Percentiles rank a stretch among this genome's conserved stretches.
Evolutionary conservation across 2,797 vertebrate genomes (phyloP).

Genomic region (Aphelocoma californica): DNA sequence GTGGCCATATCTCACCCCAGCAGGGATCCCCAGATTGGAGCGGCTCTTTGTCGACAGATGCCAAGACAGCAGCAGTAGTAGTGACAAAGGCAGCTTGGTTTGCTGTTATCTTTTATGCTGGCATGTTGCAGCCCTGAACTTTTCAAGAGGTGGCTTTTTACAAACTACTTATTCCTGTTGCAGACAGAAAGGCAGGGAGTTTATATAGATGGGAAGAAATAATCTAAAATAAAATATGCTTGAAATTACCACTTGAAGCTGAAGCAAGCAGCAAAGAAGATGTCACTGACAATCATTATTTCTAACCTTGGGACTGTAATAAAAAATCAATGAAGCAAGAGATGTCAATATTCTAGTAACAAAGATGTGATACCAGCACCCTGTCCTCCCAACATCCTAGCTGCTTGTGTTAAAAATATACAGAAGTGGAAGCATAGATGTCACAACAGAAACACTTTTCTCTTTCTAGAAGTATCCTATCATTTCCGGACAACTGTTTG

Average conservation of each 20-base stretch:
- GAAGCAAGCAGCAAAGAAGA: conserved; percentile 80
- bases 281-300: conserved; percentile 79
- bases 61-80: conserved; percentile 75
- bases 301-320: conserved; percentile 85
- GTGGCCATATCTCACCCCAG: conserved; percentile 81
- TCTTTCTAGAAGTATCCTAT: neutral
- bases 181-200: neutral
- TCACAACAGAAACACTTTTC: neutral
- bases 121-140: conserved; percentile 67
- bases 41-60: conserved; percentile 83
- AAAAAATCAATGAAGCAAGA: conserved; percentile 91
- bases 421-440: neutral
- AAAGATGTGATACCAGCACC: conserved; percentile 64
- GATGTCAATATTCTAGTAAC: conserved; percentile 84
- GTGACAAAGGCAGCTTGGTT: conserved; percentile 69
- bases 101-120: conserved; percentile 77
- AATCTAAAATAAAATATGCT: conserved; percentile 71
- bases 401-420: neutral
- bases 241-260: conserved; percentile 76
- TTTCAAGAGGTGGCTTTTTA: conserved; percentile 60
- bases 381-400: neutral
- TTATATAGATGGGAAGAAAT: neutral
- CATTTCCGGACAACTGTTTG: neutral
- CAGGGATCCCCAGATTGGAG: conserved; percentile 68
- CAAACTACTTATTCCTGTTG: neutral